A percentile compares a stretch with the other conserved stretches of the same genome.
Evolutionary conservation across 2,888 invertebrate genomes (phyloP).

Genomic region (Drosophila niveifrons): DNA sequence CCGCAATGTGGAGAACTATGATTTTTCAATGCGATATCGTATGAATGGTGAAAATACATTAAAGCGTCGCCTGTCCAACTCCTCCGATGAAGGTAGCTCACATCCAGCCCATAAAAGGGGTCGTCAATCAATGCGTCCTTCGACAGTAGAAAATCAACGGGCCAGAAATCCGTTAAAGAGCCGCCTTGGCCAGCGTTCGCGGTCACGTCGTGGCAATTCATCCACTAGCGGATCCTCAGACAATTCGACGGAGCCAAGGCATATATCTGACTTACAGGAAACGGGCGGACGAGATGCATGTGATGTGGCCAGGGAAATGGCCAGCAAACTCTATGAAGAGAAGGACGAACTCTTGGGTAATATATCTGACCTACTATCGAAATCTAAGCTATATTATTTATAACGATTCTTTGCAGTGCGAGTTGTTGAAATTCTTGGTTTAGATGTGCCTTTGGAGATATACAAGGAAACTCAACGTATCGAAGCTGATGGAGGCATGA

Average conservation of each 20-base stretch:
- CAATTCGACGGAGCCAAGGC: constrained; percentile 83
- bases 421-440: constrained; percentile 90
- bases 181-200: constrained; percentile 74
- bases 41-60: constrained; percentile 86
- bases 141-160: constrained; percentile 42
- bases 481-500: constrained; percentile 94
- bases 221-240: constrained; percentile 86
- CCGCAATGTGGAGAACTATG: constrained; percentile 91
- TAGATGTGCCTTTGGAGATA: constrained; percentile 90
- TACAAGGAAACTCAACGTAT: constrained; percentile 93
- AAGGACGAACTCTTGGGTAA: constrained; percentile 91
- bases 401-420: constrained; percentile 86
- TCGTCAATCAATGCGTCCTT: constrained; percentile 57
- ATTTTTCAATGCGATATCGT: constrained; percentile 88
- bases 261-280: constrained; percentile 88
- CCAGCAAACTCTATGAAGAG: constrained; percentile 90
- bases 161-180: constrained; percentile 54
- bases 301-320: constrained; percentile 89
- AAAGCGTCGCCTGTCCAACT: constrained; percentile 83
- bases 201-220: constrained; percentile 73
- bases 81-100: constrained; percentile 74
- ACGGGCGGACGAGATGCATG: constrained; percentile 68
- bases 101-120: constrained; percentile 80
- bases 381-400: background rate
- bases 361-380: constrained; percentile 50